These are phyloP conservation scores for Syrmaticus mikado DNA, from an alignment of 2,113 vertebrate genomes.

Conservation along the genomic window DNA sequence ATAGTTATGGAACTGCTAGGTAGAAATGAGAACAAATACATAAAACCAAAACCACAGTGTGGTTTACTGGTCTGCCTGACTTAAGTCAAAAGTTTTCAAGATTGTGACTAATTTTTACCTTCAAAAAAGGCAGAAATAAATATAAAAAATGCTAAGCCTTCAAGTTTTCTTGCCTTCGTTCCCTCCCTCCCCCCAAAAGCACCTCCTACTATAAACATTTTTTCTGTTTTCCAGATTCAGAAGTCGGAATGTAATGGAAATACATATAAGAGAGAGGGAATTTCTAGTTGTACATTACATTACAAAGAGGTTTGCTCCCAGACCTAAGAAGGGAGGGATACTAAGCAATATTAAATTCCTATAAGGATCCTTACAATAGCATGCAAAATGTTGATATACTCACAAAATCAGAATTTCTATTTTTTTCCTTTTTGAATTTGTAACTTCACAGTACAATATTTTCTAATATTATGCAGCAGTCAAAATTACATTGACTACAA, in stretches of 20 bases:
- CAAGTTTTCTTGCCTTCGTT: slow-evolving; percentile 45
- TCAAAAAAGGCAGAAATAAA: slow-evolving; percentile 20
- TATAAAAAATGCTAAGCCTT: neutral
- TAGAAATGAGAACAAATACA: neutral
- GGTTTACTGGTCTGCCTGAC: neutral
- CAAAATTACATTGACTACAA: slow-evolving; percentile 45
- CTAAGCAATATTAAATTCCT: slow-evolving; percentile 69
- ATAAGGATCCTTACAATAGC: slow-evolving; percentile 65
- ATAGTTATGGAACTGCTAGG: neutral
- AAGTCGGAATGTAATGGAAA: slow-evolving; percentile 61
- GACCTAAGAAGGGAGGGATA: slow-evolving; percentile 59
- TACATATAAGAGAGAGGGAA: slow-evolving; percentile 65
- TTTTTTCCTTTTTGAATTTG: slow-evolving; percentile 38
- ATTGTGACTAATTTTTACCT: slow-evolving; percentile 32
- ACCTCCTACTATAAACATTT: slow-evolving; percentile 30
- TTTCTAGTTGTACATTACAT: slow-evolving; percentile 62
- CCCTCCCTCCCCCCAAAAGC: slow-evolving; percentile 41
- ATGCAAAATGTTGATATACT: slow-evolving; percentile 71
- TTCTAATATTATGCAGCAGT: slow-evolving; percentile 53
- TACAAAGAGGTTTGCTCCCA: slow-evolving; percentile 67
- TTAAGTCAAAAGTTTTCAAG: neutral
- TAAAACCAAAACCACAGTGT: neutral
- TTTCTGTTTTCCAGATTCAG: neutral
- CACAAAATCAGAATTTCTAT: slow-evolving; percentile 59
- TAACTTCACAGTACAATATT: slow-evolving; percentile 59